These are phyloP conservation scores for Panagrolaimus sp. DNA, from an alignment of 1,140 invertebrate genomes.

Conservation along the genomic window DNA sequence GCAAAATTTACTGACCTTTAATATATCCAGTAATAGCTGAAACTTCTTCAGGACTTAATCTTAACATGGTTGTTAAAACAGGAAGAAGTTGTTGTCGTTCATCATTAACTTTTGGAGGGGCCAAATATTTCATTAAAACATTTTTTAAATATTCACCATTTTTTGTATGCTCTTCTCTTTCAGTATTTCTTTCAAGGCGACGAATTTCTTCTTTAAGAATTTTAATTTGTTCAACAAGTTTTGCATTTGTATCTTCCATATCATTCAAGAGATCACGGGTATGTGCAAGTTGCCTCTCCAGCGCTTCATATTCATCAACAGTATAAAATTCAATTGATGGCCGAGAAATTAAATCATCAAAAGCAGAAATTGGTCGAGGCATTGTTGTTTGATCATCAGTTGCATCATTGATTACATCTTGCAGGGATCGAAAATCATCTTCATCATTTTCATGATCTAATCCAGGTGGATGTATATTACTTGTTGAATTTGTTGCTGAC, in stretches of 20 bases:
- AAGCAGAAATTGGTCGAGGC: neutral
- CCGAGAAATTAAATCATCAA: neutral
- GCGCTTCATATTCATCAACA: constrained; percentile 14
- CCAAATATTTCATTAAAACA: constrained; percentile 38
- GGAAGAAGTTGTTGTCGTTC: constrained; percentile 32
- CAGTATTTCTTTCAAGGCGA: constrained; percentile 30
- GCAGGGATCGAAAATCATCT: neutral
- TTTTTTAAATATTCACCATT: constrained; percentile 38
- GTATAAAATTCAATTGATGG: neutral
- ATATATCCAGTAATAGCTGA: constrained; percentile 19
- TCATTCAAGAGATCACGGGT: constrained; percentile 34
- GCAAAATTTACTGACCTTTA: neutral
- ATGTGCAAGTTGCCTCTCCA: constrained; percentile 30
- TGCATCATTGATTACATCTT: constrained; percentile 15
- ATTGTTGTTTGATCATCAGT: neutral
- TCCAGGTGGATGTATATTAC: neutral
- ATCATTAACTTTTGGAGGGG: constrained; percentile 37
- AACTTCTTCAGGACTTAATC: constrained; percentile 22
- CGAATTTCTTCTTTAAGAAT: constrained; percentile 42
- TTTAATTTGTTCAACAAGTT: constrained; percentile 30
- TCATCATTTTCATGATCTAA: constrained; percentile 11
- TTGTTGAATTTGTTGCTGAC: constrained; percentile 1
- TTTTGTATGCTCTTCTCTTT: constrained; percentile 31
- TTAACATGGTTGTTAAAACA: constrained; percentile 35
- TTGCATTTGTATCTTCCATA: constrained; percentile 33